Conservation (phyloP, 1,140 invertebrate genomes). For the Aphis craccivora region DNA sequence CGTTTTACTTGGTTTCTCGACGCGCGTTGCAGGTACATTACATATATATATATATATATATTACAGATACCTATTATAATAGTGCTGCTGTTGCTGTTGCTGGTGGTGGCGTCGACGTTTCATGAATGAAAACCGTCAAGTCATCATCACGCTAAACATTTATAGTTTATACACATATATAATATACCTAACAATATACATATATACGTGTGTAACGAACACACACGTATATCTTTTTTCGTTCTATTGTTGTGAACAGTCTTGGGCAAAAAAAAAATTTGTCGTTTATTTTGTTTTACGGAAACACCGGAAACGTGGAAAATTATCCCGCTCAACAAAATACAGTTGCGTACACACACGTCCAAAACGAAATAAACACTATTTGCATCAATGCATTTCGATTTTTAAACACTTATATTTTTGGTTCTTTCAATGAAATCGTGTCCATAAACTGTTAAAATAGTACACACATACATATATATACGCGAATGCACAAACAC, state of each 20-base stretch:
- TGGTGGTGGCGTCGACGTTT: constrained; percentile 50
- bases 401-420: constrained; percentile 1
- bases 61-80: neutral
- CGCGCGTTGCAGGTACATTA: neutral
- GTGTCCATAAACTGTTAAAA: neutral
- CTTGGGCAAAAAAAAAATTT: constrained; percentile 15
- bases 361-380: neutral
- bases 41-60: neutral
- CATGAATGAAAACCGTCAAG: constrained; percentile 56
- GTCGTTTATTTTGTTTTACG: constrained; percentile 50
- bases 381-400: neutral
- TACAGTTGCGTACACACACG: neutral
- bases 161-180: neutral
- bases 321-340: constrained; percentile 8
- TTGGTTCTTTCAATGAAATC: neutral
- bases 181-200: constrained; percentile 21
- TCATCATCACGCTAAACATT: constrained; percentile 42
- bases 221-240: neutral
- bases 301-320: constrained; percentile 54
- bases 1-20: neutral
- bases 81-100: neutral
- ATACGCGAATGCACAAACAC: neutral
- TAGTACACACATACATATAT: neutral
- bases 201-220: neutral
- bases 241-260: constrained; percentile 34